These are phyloP conservation scores for Aphodius granarius DNA, from an alignment of 2,888 invertebrate species.

Conservation along the genomic window DNA sequence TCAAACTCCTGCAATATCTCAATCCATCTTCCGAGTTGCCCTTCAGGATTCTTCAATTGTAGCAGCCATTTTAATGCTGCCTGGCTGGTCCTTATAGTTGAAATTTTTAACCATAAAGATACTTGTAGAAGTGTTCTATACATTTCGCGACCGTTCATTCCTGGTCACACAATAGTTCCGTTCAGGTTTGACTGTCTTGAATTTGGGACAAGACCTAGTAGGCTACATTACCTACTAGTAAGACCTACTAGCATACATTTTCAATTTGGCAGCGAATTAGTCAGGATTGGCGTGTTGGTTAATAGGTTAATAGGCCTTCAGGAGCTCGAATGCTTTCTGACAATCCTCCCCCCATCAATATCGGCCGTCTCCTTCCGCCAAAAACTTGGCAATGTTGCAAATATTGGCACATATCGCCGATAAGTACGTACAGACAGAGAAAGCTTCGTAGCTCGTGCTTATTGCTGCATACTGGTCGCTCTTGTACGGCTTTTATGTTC, in stretches of 20 bases:
- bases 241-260: constrained; percentile 28
- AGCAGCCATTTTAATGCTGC: constrained; percentile 43
- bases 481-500: too few relatives aligned
- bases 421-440: constrained; percentile 8
- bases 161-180: constrained; percentile 22
- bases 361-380: background rate
- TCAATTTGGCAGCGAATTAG: background rate
- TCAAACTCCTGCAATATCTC: constrained; percentile 34
- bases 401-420: background rate
- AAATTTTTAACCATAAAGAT: constrained; percentile 40
- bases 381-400: constrained; percentile 2
- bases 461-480: constrained; percentile 3
- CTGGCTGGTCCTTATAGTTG: constrained; percentile 41
- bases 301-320: background rate
- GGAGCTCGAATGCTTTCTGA: background rate
- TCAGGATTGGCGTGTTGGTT: background rate
- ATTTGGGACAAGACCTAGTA: constrained; percentile 10
- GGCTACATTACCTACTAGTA: constrained; percentile 18
- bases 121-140: constrained; percentile 38
- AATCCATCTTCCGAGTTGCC: constrained; percentile 44
- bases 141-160: constrained; percentile 37
- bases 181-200: constrained; percentile 21
- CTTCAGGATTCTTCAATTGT: constrained; percentile 42
- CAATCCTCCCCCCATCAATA: background rate
- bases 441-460: constrained; percentile 13